A percentile compares a stretch with the other conserved stretches of the same genome.
phyloP scores from a whole-genome alignment of 2,888 invertebrate species.

The Scaptomyza polygonia region DNA sequence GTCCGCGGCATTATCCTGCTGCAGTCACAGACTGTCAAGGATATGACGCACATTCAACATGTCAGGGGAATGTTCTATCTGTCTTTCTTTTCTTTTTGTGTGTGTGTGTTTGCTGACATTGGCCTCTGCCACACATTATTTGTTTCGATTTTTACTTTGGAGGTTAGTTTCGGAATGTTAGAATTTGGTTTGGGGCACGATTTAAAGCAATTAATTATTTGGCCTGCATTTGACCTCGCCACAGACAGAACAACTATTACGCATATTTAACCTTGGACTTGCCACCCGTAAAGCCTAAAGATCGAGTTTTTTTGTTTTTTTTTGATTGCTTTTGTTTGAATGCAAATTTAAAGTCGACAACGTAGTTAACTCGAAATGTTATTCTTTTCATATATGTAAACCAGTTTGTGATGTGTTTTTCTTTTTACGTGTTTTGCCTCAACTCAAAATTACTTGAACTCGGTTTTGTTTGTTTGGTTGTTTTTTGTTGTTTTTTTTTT shows the following conservation, averaged over 20 bases:
- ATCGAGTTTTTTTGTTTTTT: conserved; percentile 39
- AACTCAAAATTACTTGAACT: conserved; percentile 59
- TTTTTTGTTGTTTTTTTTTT: conserved; percentile 5
- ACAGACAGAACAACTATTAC: conserved; percentile 7
- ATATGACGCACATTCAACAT: conserved; percentile 52
- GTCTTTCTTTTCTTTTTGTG: not conserved
- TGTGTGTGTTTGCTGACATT: conserved; percentile 34
- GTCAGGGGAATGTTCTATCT: not conserved
- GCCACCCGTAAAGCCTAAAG: conserved; percentile 39
- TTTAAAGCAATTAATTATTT: conserved; percentile 57
- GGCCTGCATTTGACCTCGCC: conserved; percentile 68
- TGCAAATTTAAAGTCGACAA: conserved; percentile 36
- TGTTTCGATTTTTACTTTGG: conserved; percentile 36
- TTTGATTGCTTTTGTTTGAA: conserved; percentile 38
- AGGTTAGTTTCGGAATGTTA: conserved; percentile 50
- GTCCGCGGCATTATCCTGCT: conserved; percentile 57
- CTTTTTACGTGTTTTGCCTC: conserved; percentile 26
- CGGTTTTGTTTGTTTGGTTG: conserved; percentile 2
- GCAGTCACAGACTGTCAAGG: conserved; percentile 41
- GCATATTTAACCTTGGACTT: conserved; percentile 70
- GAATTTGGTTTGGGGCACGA: conserved; percentile 61
- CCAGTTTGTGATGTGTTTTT: conserved; percentile 62
- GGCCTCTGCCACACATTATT: conserved; percentile 31
- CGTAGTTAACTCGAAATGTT: conserved; percentile 38
- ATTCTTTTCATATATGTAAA: conserved; percentile 47